Conservation (phyloP, 1,140 invertebrate genomes). For the Cyrtorhinus lividipennis region DNA sequence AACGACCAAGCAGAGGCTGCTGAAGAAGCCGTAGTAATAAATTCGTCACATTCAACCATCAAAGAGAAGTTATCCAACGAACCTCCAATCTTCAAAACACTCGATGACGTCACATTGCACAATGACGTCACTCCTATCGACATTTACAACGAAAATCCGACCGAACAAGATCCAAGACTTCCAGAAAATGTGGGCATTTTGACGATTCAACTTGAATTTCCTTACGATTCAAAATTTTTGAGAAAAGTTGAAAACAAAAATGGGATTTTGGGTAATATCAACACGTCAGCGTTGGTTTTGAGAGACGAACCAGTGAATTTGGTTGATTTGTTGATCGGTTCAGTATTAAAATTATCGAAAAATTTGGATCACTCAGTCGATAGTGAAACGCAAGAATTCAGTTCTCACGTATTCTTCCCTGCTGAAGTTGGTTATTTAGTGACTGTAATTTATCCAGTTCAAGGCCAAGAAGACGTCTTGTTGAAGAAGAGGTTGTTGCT, state of each 20-base stretch:
- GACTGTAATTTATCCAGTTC: background rate
- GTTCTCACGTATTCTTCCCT: background rate
- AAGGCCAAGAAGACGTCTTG: background rate
- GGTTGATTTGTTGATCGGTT: background rate
- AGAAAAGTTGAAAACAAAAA: constrained; percentile 1
- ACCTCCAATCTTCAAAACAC: background rate
- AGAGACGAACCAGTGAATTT: background rate
- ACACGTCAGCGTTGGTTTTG: background rate
- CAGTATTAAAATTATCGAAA: background rate
- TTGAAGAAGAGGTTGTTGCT: background rate
- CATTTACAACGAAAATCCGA: background rate
- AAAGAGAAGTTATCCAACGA: background rate
- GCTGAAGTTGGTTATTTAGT: background rate
- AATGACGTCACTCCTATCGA: background rate
- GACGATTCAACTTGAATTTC: background rate
- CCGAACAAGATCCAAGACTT: background rate
- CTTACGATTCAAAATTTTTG: background rate
- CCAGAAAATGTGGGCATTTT: background rate
- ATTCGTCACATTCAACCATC: background rate
- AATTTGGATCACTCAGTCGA: background rate
- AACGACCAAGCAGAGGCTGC: background rate
- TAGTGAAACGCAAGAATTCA: background rate
- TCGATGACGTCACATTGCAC: background rate
- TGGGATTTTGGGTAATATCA: background rate
- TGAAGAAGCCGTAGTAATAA: background rate